phyloP scores from a whole-genome alignment of 1,140 invertebrate genomes.

The Drosophila quadrilineata region DNA sequence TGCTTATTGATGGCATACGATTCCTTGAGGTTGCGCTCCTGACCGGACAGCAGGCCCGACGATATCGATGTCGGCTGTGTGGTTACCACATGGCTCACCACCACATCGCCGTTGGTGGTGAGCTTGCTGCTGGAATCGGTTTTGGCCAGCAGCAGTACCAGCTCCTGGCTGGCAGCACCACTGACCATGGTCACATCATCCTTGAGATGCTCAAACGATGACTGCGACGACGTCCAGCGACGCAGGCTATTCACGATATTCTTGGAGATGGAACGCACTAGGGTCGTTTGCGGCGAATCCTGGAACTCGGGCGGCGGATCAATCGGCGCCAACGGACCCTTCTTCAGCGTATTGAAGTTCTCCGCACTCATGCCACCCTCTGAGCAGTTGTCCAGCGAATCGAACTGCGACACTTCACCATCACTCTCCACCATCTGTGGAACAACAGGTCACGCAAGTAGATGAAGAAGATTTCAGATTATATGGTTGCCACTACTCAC shows the following conservation, averaged over 20 bases:
- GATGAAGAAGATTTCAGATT: not conserved
- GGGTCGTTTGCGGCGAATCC: constrained; percentile 80
- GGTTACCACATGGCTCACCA: not conserved
- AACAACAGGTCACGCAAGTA: not conserved
- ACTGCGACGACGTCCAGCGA: constrained; percentile 77
- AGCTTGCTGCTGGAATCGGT: not conserved
- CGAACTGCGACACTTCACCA: constrained; percentile 86
- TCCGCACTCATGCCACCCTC: constrained; percentile 87
- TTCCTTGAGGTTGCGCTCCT: constrained; percentile 56
- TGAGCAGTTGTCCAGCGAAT: constrained; percentile 86
- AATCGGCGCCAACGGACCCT: constrained; percentile 87
- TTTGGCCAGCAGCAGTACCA: constrained; percentile 49
- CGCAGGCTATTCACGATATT: constrained; percentile 70
- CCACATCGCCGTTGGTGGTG: not conserved
- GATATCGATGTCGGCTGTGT: not conserved
- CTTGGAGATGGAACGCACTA: constrained; percentile 73
- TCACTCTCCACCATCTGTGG: constrained; percentile 85
- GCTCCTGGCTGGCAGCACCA: constrained; percentile 25
- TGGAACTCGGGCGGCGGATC: constrained; percentile 91
- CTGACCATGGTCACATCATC: constrained; percentile 52
- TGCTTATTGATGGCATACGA: constrained; percentile 77
- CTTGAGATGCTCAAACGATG: constrained; percentile 73
- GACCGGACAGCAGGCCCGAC: constrained; percentile 1
- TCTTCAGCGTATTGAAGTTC: constrained; percentile 91
- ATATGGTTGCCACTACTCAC: constrained; percentile 57